Evolutionary conservation across 1,140 invertebrate genomes (phyloP).

Genomic region (Pseudomyrmex concolor): DNA sequence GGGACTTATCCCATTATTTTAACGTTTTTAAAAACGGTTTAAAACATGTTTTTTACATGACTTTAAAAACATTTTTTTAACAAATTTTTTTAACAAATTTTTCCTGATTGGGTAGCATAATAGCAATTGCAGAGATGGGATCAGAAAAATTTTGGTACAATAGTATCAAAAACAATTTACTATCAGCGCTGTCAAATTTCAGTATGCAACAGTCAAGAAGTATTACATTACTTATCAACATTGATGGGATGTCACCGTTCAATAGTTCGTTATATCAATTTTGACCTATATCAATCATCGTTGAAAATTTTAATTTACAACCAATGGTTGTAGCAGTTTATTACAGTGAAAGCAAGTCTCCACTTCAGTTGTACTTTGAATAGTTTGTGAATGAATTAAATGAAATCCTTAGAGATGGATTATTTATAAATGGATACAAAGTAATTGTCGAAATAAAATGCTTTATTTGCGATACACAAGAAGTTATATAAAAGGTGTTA

Average conservation of each 20-base stretch:
- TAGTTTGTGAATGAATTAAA: constrained; percentile 14
- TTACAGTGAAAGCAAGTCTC: constrained; percentile 24
- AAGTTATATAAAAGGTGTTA: constrained; percentile 27
- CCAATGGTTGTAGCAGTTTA: constrained; percentile 12
- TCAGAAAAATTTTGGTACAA: constrained; percentile 21
- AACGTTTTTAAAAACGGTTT: too few relatives aligned
- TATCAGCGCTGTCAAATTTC: not conserved
- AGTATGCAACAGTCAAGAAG: not conserved
- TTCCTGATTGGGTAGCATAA: too few relatives aligned
- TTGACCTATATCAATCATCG: not conserved
- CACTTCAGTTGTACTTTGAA: constrained; percentile 5
- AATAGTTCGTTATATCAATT: constrained; percentile 14
- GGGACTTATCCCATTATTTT: too few relatives aligned
- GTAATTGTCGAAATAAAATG: not conserved
- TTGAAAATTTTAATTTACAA: not conserved
- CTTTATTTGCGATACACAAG: constrained; percentile 21
- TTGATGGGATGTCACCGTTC: constrained; percentile 15
- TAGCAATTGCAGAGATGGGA: not conserved
- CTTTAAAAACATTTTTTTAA: too few relatives aligned
- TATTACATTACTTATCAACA: constrained; percentile 13
- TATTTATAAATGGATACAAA: not conserved
- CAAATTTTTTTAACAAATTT: too few relatives aligned
- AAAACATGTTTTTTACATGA: too few relatives aligned
- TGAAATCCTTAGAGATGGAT: not conserved
- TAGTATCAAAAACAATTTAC: constrained; percentile 9